A percentile compares a stretch with the other conserved stretches of the same genome.
phyloP scores from a whole-genome alignment of 2,797 vertebrate species.

The Esox masquinongy region DNA sequence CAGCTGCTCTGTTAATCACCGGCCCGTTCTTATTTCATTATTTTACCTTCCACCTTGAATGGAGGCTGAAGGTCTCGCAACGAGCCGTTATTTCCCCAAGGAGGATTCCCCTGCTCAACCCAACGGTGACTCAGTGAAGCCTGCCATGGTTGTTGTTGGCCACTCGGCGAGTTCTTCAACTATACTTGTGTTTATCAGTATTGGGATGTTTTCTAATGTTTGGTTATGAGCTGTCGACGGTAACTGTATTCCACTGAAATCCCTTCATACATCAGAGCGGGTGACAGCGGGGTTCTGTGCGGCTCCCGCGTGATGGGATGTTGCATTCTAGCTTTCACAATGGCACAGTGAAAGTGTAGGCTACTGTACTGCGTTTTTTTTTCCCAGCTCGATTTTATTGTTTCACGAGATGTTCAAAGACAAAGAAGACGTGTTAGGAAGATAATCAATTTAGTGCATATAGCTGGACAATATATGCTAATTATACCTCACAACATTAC shows the following conservation, averaged over 20 bases:
- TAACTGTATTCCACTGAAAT: slow-evolving; percentile 13
- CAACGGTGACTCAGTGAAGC: slow-evolving; percentile 23
- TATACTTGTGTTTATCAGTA: slow-evolving; percentile 23
- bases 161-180: slow-evolving; percentile 35
- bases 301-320: no score
- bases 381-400: no score
- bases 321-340: background rate
- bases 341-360: no score
- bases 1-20: slow-evolving; percentile 65
- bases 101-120: slow-evolving; percentile 39
- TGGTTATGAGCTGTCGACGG: slow-evolving; percentile 14
- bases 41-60: slow-evolving; percentile 69
- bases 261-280: background rate
- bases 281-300: background rate
- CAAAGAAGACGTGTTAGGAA: no score
- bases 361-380: no score
- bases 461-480: background rate
- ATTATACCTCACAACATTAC: background rate
- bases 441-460: no score
- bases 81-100: slow-evolving; percentile 65
- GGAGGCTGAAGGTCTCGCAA: slow-evolving; percentile 62
- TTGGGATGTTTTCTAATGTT: slow-evolving; percentile 10
- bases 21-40: slow-evolving; percentile 65
- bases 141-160: slow-evolving; percentile 41
- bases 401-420: no score